Percentiles rank a stretch among this genome's conserved stretches.
phyloP scores from a whole-genome alignment of 2,797 vertebrate species.

The Botia almorhae region DNA sequence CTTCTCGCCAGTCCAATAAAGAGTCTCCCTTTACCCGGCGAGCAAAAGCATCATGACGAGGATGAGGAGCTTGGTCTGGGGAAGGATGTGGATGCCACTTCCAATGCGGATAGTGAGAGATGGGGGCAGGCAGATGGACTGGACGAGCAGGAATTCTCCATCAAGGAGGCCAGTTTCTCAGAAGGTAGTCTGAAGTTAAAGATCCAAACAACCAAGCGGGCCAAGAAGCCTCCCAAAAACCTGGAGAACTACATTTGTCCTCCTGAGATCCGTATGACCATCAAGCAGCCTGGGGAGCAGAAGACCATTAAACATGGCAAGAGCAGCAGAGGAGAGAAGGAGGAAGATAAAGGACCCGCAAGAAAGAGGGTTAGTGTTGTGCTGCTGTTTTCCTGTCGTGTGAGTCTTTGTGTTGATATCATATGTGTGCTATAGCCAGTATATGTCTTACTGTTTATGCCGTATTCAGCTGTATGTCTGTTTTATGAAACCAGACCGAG shows the following conservation, averaged over 20 bases:
- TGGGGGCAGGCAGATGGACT: conserved; percentile 82
- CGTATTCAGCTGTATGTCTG: background rate
- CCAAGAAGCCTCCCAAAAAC: conserved; percentile 97
- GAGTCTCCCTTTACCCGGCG: conserved; percentile 80
- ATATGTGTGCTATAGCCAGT: background rate
- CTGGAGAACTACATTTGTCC: conserved; percentile 99
- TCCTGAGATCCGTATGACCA: conserved; percentile 98
- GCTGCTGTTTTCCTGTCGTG: conserved; percentile 2
- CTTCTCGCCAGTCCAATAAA: conserved; percentile 73
- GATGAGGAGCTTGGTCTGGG: conserved; percentile 85
- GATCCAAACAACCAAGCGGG: conserved; percentile 97
- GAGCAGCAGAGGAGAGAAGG: conserved; percentile 80
- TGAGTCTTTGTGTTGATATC: background rate
- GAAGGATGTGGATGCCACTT: conserved; percentile 84
- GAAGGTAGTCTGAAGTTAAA: conserved; percentile 98
- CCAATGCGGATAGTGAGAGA: conserved; percentile 85
- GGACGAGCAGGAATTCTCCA: conserved; percentile 97
- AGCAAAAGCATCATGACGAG: conserved; percentile 88
- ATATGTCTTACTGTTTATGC: background rate
- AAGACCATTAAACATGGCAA: conserved; percentile 79
- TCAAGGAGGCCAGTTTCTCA: conserved; percentile 98
- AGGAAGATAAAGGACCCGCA: conserved; percentile 89
- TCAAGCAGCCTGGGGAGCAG: conserved; percentile 91
- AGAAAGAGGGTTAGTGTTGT: conserved; percentile 90
- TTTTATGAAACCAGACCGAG: background rate